Evolutionary conservation across 2,113 vertebrate species (phyloP).

Genomic region (Hippocampus abdominalis): DNA sequence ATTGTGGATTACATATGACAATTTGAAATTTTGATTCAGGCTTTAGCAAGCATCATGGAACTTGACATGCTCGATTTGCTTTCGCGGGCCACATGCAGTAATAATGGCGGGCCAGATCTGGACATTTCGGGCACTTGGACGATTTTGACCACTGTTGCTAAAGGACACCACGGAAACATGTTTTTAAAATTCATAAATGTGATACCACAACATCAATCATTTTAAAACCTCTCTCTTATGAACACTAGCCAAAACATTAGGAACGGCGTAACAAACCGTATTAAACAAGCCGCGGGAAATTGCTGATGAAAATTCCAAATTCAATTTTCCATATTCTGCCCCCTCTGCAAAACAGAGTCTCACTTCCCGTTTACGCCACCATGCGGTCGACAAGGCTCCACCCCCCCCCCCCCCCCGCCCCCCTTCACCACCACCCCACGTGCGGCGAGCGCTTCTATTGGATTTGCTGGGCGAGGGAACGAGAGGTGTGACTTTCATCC

Average conservation of each 20-base stretch:
- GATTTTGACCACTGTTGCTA: too few relatives aligned
- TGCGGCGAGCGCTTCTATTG: slow-evolving; percentile 7
- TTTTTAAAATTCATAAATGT: neutral
- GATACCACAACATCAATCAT: neutral
- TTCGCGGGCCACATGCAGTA: too few relatives aligned
- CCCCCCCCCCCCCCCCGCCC: neutral
- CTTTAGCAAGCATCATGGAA: too few relatives aligned
- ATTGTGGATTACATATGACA: too few relatives aligned
- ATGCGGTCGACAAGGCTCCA: slow-evolving; percentile 10
- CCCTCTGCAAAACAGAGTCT: slow-evolving; percentile 14
- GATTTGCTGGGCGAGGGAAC: slow-evolving; percentile 6
- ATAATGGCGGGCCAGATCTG: too few relatives aligned
- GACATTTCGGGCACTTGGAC: too few relatives aligned
- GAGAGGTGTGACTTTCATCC: neutral
- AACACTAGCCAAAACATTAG: neutral
- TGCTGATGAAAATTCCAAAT: neutral
- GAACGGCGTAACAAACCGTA: neutral
- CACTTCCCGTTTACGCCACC: slow-evolving; percentile 25
- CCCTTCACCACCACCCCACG: too few relatives aligned
- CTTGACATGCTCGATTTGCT: too few relatives aligned
- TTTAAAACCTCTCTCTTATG: neutral
- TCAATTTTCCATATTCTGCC: neutral
- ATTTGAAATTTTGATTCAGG: too few relatives aligned
- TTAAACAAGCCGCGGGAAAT: neutral
- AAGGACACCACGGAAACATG: too few relatives aligned